A percentile compares a stretch with the other conserved stretches of the same genome.
phyloP scores from a whole-genome alignment of 2,797 vertebrate genomes.

The Chloroceryle amazona region DNA sequence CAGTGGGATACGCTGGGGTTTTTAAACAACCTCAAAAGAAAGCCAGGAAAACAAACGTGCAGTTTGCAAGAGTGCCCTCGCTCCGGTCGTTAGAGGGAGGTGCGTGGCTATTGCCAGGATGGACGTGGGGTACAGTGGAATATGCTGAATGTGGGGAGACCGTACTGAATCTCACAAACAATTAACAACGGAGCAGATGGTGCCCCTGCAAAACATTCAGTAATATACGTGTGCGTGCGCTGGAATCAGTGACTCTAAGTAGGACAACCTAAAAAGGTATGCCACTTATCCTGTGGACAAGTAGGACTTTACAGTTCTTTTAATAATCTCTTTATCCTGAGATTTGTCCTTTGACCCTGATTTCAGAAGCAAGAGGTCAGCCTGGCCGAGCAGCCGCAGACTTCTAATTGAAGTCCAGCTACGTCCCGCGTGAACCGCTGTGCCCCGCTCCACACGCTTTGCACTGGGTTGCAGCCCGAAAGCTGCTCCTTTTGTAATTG shows the following conservation, averaged over 20 bases:
- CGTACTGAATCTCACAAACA: background rate
- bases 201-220: slow-evolving; percentile 47
- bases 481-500: slow-evolving; percentile 68
- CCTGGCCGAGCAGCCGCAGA: background rate
- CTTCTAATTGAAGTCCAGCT: background rate
- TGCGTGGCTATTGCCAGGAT: background rate
- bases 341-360: slow-evolving; percentile 64
- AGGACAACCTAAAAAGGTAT: slow-evolving; percentile 66
- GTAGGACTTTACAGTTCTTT: slow-evolving; percentile 74
- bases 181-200: slow-evolving; percentile 28
- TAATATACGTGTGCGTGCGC: slow-evolving; percentile 33
- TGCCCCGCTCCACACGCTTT: background rate
- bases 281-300: slow-evolving; percentile 61
- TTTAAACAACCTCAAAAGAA: background rate
- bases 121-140: background rate
- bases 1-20: background rate
- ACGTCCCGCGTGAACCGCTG: background rate
- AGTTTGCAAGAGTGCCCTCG: accelerated
- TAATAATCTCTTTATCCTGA: slow-evolving; percentile 63
- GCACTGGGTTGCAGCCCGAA: background rate
- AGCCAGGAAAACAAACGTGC: background rate
- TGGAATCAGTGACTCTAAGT: slow-evolving; percentile 60
- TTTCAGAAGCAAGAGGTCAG: slow-evolving; percentile 65
- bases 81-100: background rate
- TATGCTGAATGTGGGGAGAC: background rate